Evolutionary conservation across 1,140 invertebrate genomes (phyloP).

Genomic region (Eciton burchellii): DNA sequence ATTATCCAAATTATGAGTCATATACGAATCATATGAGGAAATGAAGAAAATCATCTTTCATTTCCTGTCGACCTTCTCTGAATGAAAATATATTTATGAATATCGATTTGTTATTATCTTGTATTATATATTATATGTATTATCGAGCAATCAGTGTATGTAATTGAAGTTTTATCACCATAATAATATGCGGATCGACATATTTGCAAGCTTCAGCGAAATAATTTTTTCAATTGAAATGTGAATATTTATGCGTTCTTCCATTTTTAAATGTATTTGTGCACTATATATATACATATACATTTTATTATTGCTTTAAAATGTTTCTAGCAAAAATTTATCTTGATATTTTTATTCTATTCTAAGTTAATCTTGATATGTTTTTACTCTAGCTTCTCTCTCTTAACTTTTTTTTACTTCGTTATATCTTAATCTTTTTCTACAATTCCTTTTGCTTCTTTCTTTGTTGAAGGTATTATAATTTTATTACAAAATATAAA

Average conservation of each 20-base stretch:
- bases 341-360: not conserved
- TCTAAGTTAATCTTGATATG: no score
- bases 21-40: not conserved
- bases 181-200: not conserved
- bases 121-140: no score
- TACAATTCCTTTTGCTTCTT: no score
- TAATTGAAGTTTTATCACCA: no score
- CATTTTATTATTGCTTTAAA: not conserved
- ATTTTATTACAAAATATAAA: no score
- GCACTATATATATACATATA: not conserved
- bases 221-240: not conserved
- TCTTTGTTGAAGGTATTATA: no score
- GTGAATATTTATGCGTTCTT: slow-evolving; percentile 25
- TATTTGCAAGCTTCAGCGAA: not conserved
- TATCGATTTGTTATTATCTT: no score
- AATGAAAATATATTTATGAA: not conserved
- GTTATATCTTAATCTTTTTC: no score
- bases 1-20: not conserved
- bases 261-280: not conserved
- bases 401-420: no score
- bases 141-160: no score
- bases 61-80: not conserved
- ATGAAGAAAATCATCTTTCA: not conserved
- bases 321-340: not conserved
- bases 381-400: no score